phyloP scores from a whole-genome alignment of 92 coral and sea anemone genomes.

The Parazoanthus darwini region DNA sequence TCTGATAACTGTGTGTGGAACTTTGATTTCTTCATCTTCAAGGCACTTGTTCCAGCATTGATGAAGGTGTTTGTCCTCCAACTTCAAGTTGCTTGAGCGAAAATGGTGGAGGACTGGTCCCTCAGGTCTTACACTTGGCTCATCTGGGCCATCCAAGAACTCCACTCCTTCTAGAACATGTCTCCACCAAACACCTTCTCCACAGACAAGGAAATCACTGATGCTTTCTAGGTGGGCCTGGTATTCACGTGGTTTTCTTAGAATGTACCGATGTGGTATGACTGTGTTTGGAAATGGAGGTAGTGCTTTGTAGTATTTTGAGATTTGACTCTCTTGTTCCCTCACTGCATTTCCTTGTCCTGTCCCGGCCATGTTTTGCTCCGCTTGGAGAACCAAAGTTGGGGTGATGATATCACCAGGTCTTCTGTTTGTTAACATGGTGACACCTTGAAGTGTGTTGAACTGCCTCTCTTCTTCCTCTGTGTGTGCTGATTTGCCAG shows the following conservation, averaged over 20 bases:
- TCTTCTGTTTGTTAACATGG: conserved; percentile 47
- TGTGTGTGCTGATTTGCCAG: conserved; percentile 43
- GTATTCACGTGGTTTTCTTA: conserved; percentile 43
- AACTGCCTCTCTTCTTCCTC: conserved; percentile 54
- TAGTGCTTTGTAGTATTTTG: conserved; percentile 35
- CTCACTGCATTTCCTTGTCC: conserved; percentile 39
- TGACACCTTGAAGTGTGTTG: conserved; percentile 30
- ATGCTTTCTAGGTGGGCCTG: conserved; percentile 64
- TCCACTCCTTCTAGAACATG: conserved; percentile 51
- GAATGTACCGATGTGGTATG: conserved; percentile 41
- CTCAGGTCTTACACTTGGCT: conserved; percentile 34
- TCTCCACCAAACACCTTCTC: conserved; percentile 71
- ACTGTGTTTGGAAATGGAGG: conserved; percentile 47
- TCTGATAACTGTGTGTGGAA: conserved; percentile 44
- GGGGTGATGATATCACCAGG: conserved; percentile 45
- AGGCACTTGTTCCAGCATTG: conserved; percentile 43
- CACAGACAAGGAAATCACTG: conserved; percentile 57
- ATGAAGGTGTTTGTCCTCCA: conserved; percentile 51
- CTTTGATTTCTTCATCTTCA: background rate
- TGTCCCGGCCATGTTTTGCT: conserved; percentile 32
- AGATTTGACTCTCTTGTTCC: conserved; percentile 51
- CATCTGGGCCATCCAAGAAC: conserved; percentile 63
- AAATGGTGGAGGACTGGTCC: conserved; percentile 71
- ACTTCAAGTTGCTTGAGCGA: conserved; percentile 52
- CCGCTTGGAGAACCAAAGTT: conserved; percentile 40